Evolutionary conservation across 2,888 invertebrate species (phyloP), one percentile per base, ranked within the genome.

Genomic region (Agriopis leucophaearia): DNA sequence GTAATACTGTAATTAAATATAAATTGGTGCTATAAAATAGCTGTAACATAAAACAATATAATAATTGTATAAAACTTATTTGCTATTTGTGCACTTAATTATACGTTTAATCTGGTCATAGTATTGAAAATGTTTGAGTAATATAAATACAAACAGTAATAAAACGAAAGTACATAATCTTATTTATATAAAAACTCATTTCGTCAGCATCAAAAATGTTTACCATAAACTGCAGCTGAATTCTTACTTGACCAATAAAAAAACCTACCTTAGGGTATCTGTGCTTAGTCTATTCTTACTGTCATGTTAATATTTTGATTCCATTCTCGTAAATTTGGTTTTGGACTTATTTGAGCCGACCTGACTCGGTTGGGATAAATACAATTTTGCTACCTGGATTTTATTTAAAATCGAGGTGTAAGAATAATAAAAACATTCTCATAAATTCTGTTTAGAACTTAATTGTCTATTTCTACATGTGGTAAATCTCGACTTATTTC

Each of bases 1-100:
- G 16, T 38, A 54, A 55, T 13, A 55, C 27, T 5, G 55, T 3
- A 42, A 42, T 55, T 16, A 38, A 38, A 52, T 52, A 38, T 38
- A 38, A 8, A 45, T 0, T 15, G 38, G 38, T 10, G 10, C 18
- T 18, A 48, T n/a, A n/a, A 35, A 8, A 27, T 35, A 47, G 16
- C 44, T 44, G 44, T 13, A 44, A 44, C 13, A 48, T 9, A 3
- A 50, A 2, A 36, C 15, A 7, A n/a, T 3, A 52, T 38, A 8
- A 35, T 10, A 27, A 50, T 16, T 13, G 35, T 51, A 35, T 10
- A 40, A 16, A 42, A 13, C 8, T 42, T 55, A 55, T 18, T 44
- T 38, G 5, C 15, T 10, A 38, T 40, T 44, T 55, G 55, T 55
- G 42, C 55, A 55, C 13, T n/a, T 8, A 16, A 44, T 42, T n/a